Evolutionary conservation across 2,797 vertebrate genomes (phyloP).

Genomic region (Chromobotia macracanthus): DNA sequence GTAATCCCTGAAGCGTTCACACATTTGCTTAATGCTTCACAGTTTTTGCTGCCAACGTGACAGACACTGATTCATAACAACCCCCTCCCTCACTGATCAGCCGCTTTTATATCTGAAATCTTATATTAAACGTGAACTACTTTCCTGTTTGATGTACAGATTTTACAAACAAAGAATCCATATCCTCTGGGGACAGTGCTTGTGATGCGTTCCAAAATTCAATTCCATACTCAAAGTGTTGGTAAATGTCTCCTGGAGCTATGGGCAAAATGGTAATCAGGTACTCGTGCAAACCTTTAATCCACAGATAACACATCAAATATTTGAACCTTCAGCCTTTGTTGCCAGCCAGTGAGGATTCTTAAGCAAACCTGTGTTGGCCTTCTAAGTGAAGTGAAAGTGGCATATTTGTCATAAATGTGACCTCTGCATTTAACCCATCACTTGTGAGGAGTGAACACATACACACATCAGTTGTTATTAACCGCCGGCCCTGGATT

Average conservation of each 20-base stretch:
- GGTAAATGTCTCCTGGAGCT: neutral
- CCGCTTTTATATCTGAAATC: too few relatives aligned
- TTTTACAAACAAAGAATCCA: too few relatives aligned
- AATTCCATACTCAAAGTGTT: too few relatives aligned
- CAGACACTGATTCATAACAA: neutral
- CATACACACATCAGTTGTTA: too few relatives aligned
- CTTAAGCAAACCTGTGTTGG: neutral
- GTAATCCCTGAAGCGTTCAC: slow-evolving; percentile 14
- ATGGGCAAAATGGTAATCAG: neutral
- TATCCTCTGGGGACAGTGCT: too few relatives aligned
- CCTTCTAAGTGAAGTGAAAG: neutral
- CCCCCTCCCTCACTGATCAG: neutral
- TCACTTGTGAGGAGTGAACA: too few relatives aligned
- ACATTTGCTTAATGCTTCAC: slow-evolving; percentile 8
- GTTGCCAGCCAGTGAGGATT: neutral
- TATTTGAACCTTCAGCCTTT: neutral
- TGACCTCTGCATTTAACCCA: too few relatives aligned
- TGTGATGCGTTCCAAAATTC: too few relatives aligned
- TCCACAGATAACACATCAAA: neutral
- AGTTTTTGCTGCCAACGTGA: neutral
- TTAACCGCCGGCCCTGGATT: too few relatives aligned
- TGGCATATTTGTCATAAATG: too few relatives aligned
- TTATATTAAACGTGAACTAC: too few relatives aligned
- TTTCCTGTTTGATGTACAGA: too few relatives aligned
- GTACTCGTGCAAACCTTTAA: neutral